These are phyloP conservation scores for Leptinotarsa texana DNA, from an alignment of 1,140 invertebrate genomes.

Conservation along the genomic window DNA sequence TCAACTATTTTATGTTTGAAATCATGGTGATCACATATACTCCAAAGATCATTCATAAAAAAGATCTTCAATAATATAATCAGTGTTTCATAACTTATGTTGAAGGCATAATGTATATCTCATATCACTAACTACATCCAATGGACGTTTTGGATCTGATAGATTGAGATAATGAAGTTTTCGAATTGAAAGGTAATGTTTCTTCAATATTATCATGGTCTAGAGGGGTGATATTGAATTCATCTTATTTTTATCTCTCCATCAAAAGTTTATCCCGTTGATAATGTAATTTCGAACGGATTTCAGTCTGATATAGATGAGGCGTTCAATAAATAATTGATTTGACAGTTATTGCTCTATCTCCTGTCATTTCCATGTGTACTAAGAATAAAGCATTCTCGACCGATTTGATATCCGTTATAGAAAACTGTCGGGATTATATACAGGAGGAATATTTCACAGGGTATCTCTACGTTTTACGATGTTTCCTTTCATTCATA, in stretches of 20 bases:
- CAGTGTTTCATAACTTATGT: too few relatives aligned
- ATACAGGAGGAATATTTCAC: too few relatives aligned
- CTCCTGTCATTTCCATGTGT: slow-evolving; percentile 15
- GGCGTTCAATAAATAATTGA: slow-evolving; percentile 8
- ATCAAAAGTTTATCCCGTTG: slow-evolving; percentile 22
- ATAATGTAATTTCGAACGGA: slow-evolving; percentile 17
- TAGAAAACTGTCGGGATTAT: too few relatives aligned
- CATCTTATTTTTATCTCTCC: slow-evolving; percentile 7
- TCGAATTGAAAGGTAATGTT: background rate
- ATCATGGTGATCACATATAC: too few relatives aligned
- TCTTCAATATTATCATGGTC: background rate
- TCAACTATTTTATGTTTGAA: too few relatives aligned
- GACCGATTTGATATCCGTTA: background rate
- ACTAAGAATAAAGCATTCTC: slow-evolving; percentile 15
- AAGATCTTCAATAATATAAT: too few relatives aligned
- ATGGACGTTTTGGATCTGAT: too few relatives aligned
- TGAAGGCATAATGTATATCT: too few relatives aligned
- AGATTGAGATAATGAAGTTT: background rate
- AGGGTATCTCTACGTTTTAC: too few relatives aligned
- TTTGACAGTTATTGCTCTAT: slow-evolving; percentile 22
- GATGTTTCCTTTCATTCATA: too few relatives aligned
- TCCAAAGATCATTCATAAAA: too few relatives aligned
- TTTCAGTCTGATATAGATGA: background rate
- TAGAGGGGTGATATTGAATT: background rate
- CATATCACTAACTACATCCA: too few relatives aligned